Conservation (phyloP, 2,888 invertebrate species). For the Morpho achilles region DNA sequence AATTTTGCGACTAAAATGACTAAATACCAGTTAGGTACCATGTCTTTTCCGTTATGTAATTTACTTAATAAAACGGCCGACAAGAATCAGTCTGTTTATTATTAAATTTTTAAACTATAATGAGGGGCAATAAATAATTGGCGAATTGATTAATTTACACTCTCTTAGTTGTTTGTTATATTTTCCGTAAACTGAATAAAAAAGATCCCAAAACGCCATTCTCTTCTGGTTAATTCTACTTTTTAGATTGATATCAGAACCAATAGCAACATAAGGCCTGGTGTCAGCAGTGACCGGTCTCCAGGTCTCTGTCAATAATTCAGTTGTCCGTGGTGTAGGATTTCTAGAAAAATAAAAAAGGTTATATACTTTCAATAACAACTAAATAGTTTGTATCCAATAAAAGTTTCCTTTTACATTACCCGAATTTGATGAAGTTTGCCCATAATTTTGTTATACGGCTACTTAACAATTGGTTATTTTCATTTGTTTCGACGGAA, state of each 20-base stretch:
- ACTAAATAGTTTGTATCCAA: background rate
- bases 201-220: conserved; percentile 70
- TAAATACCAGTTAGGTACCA: background rate
- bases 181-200: conserved; percentile 53
- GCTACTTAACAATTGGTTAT: conserved; percentile 46
- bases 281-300: conserved; percentile 39
- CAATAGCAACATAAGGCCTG: conserved; percentile 57
- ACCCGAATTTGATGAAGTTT: conserved; percentile 69
- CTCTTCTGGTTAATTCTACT: conserved; percentile 50
- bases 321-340: conserved; percentile 49
- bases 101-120: conserved; percentile 1
- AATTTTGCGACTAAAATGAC: conserved; percentile 11
- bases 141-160: conserved; percentile 31
- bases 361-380: background rate
- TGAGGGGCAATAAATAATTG: conserved; percentile 6
- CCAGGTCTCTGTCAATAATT: conserved; percentile 53
- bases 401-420: conserved; percentile 17
- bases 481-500: conserved; percentile 32
- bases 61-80: background rate
- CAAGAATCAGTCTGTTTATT: conserved; percentile 9
- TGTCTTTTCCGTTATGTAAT: background rate
- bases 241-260: conserved; percentile 45
- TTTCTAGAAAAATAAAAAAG: conserved; percentile 38
- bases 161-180: conserved; percentile 45
- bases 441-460: conserved; percentile 58